These are phyloP conservation scores for Thereva nobilitata DNA, from an alignment of 2,888 invertebrate genomes.

Conservation along the genomic window DNA sequence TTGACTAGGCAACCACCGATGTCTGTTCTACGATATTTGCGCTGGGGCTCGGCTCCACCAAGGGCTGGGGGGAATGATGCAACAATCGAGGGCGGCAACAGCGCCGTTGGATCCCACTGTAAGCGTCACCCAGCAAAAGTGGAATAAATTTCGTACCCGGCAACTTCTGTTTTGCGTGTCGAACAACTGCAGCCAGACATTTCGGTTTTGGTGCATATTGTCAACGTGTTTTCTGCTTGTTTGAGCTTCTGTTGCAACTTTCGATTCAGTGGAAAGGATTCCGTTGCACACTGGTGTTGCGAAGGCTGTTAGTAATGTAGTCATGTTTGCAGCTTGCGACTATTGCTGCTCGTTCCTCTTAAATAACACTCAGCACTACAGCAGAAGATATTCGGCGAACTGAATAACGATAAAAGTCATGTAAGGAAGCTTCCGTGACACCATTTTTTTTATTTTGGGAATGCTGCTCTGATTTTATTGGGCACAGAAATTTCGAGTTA, in stretches of 20 bases:
- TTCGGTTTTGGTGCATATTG: slow-evolving; percentile 28
- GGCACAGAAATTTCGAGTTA: too few relatives aligned
- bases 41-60: background rate
- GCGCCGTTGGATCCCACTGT: slow-evolving; percentile 9
- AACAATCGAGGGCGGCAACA: slow-evolving; percentile 24
- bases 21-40: background rate
- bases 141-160: slow-evolving; percentile 2
- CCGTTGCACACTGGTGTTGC: too few relatives aligned
- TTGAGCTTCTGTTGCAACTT: slow-evolving; percentile 36
- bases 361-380: too few relatives aligned
- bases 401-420: too few relatives aligned
- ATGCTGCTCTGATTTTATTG: too few relatives aligned
- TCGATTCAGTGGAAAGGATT: slow-evolving; percentile 21
- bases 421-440: too few relatives aligned
- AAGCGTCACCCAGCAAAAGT: slow-evolving; percentile 10
- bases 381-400: too few relatives aligned
- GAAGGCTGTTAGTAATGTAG: too few relatives aligned
- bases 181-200: slow-evolving; percentile 29
- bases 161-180: slow-evolving; percentile 36
- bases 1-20: slow-evolving; percentile 13
- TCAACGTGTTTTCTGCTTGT: slow-evolving; percentile 36
- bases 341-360: too few relatives aligned
- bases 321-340: too few relatives aligned
- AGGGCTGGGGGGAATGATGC: background rate
- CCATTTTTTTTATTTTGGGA: too few relatives aligned